A percentile compares a stretch with the other conserved stretches of the same genome.
Evolutionary conservation across 1,140 invertebrate genomes (phyloP).

Genomic region (Melipona quadrifasciata): DNA sequence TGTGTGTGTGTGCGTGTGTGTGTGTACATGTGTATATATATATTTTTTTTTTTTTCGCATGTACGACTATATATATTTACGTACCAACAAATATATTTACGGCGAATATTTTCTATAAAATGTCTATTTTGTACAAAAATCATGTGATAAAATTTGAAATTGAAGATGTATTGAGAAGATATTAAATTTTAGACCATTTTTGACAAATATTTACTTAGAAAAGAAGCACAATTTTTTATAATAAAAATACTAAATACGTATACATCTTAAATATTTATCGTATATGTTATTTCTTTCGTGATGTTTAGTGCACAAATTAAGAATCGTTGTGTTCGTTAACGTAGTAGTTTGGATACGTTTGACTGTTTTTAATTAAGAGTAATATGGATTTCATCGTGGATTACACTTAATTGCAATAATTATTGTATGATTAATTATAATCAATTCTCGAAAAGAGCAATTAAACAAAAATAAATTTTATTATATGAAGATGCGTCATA

Average conservation of each 20-base stretch:
- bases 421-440: no score
- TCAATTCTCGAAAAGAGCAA: background rate
- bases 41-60: background rate
- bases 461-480: no score
- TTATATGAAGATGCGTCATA: background rate
- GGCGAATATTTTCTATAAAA: background rate
- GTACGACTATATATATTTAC: background rate
- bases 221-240: background rate
- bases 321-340: background rate
- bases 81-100: background rate
- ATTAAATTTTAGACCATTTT: background rate
- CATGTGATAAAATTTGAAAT: conserved; percentile 12
- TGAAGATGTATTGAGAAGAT: background rate
- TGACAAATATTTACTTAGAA: background rate
- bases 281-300: background rate
- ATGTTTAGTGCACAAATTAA: background rate
- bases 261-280: background rate
- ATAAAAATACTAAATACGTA: background rate
- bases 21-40: no score
- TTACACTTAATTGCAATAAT: no score
- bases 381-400: no score
- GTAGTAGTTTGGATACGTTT: no score
- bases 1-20: no score
- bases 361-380: background rate
- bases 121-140: conserved; percentile 24